A percentile compares a stretch with the other conserved stretches of the same genome.
Conservation (phyloP, 2,113 vertebrate species). For the Cephalophus harveyi region DNA sequence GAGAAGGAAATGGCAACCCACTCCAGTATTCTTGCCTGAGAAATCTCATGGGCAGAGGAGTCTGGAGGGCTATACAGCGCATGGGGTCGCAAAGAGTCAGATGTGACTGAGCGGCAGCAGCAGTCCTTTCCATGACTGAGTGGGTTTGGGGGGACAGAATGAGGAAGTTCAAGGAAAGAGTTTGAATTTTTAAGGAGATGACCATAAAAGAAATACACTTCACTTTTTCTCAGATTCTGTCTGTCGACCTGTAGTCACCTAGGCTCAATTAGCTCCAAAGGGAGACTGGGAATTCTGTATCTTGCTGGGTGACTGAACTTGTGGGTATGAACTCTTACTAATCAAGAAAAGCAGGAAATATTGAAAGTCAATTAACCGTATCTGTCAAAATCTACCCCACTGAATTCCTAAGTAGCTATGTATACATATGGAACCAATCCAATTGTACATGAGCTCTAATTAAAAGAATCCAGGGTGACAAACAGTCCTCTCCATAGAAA, state of each 20-base stretch:
- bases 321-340: not conserved
- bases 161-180: not conserved
- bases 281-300: not conserved
- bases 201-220: not conserved
- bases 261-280: not conserved
- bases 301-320: not conserved
- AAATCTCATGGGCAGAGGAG: not conserved
- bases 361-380: not conserved
- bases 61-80: not conserved
- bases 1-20: not conserved
- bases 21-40: not conserved
- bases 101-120: not conserved
- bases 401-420: not conserved
- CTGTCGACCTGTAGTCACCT: not conserved
- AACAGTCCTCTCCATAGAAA: not conserved
- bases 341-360: not conserved
- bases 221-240: not conserved
- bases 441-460: not conserved
- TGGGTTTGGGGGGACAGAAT: not conserved
- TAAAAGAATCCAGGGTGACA: not conserved
- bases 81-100: rapidly evolving
- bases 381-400: not conserved
- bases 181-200: not conserved
- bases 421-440: not conserved
- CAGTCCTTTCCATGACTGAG: not conserved